Evolutionary conservation across 1,140 invertebrate genomes (phyloP).

Genomic region (Heliconius hewitsoni): DNA sequence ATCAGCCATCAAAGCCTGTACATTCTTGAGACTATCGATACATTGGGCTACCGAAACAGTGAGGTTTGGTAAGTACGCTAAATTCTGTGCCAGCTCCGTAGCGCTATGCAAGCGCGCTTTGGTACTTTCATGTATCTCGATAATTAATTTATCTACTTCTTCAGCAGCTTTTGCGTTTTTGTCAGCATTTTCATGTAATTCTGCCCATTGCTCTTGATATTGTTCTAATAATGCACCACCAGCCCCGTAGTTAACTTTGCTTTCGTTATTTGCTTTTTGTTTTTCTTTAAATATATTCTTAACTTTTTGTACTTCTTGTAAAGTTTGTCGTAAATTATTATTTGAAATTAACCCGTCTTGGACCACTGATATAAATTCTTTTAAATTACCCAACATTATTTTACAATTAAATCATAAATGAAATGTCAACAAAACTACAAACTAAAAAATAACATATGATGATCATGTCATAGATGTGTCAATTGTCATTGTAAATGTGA

Average conservation of each 20-base stretch:
- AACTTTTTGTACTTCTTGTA: constrained; percentile 75
- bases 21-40: constrained; percentile 65
- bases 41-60: constrained; percentile 68
- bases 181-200: constrained; percentile 69
- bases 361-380: constrained; percentile 74
- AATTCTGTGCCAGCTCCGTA: constrained; percentile 60
- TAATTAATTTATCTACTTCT: constrained; percentile 65
- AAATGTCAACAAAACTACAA: constrained; percentile 10
- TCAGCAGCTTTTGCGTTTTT: constrained; percentile 69
- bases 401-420: constrained; percentile 7
- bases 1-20: constrained; percentile 58
- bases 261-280: constrained; percentile 60
- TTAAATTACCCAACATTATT: constrained; percentile 72
- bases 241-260: constrained; percentile 71
- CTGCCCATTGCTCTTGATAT: constrained; percentile 71
- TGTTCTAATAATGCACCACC: constrained; percentile 66
- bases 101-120: constrained; percentile 59
- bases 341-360: constrained; percentile 72
- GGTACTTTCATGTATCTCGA: constrained; percentile 58
- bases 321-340: constrained; percentile 68
- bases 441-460: constrained; percentile 7
- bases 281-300: constrained; percentile 75
- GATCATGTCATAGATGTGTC: constrained; percentile 1
- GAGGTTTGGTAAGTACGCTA: constrained; percentile 60
- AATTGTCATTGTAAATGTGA: not conserved